Percentiles rank a stretch among this genome's conserved stretches.
These are phyloP conservation scores for Drosophila erecta DNA, from an alignment of 1,140 invertebrate species.

Conservation along the genomic window DNA sequence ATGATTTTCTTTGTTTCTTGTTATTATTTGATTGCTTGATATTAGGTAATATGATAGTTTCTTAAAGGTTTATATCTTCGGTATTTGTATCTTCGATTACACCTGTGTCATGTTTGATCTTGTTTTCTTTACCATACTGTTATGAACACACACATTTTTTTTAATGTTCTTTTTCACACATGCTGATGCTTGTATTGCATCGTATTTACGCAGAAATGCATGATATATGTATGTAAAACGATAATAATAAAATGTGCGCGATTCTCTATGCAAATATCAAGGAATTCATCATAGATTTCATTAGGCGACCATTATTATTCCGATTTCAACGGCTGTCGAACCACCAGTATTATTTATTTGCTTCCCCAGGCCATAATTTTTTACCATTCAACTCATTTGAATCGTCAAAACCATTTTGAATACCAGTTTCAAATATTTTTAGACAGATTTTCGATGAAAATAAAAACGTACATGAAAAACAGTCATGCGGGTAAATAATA, in stretches of 20 bases:
- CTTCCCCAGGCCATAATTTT: not conserved
- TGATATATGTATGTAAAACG: not conserved
- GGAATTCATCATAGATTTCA: constrained; percentile 2
- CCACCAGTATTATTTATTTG: not conserved
- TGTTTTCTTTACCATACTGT: not conserved
- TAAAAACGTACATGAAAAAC: constrained; percentile 6
- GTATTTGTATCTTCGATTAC: not conserved
- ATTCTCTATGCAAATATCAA: constrained; percentile 1
- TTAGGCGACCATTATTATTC: not conserved
- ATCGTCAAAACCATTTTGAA: not conserved
- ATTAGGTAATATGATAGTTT: not conserved
- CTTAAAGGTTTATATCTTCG: not conserved
- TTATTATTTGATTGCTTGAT: not conserved
- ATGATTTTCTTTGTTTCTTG: not conserved
- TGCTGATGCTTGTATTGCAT: not conserved
- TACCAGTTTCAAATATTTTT: constrained; percentile 2
- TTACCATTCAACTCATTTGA: not conserved
- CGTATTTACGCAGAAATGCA: constrained; percentile 1
- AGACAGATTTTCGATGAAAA: constrained; percentile 1
- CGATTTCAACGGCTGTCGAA: not conserved
- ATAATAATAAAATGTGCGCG: constrained; percentile 3
- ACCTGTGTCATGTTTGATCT: not conserved
- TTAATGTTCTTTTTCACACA: not conserved
- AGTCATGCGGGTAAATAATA: constrained; percentile 10
- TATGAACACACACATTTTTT: not conserved